A percentile compares a stretch with the other conserved stretches of the same genome.
phyloP scores from a whole-genome alignment of 2,113 vertebrate genomes.

The Bufo gargarizans region DNA sequence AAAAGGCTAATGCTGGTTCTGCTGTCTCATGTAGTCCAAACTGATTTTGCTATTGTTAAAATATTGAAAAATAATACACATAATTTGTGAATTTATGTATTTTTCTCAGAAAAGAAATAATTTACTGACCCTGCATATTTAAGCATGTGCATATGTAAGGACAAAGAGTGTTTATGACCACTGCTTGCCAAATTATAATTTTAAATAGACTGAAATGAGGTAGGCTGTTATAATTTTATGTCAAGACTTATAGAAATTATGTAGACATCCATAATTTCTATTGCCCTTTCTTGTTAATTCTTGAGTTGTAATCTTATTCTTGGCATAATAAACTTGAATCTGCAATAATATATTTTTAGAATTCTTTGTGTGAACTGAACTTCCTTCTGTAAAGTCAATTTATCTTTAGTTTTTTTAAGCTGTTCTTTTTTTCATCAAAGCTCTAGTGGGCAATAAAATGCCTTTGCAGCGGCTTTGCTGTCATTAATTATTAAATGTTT shows the following conservation, averaged over 20 bases:
- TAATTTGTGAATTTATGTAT: constrained; percentile 6
- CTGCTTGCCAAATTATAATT: constrained; percentile 4
- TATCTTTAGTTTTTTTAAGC: constrained; percentile 43
- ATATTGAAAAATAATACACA: not conserved
- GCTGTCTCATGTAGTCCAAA: not conserved
- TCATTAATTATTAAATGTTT: constrained; percentile 51
- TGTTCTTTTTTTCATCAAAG: constrained; percentile 37
- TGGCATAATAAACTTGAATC: constrained; percentile 37
- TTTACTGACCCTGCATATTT: not conserved
- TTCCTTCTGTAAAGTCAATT: constrained; percentile 48
- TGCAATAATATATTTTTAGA: constrained; percentile 49
- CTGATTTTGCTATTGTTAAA: constrained; percentile 9
- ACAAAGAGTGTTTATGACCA: not conserved
- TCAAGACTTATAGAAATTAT: constrained; percentile 4
- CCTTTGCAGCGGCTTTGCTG: constrained; percentile 23
- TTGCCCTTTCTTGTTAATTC: constrained; percentile 20
- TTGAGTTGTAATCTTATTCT: constrained; percentile 24
- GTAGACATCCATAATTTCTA: constrained; percentile 35
- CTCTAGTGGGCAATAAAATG: constrained; percentile 25
- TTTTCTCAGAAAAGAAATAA: not conserved
- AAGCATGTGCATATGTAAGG: not conserved
- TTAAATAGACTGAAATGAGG: constrained; percentile 20
- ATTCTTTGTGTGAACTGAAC: constrained; percentile 40
- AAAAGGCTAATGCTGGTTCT: not conserved
- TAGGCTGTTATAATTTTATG: constrained; percentile 2